Conservation (phyloP, 2,888 invertebrate genomes). For the Eupithecia subfuscata region DNA sequence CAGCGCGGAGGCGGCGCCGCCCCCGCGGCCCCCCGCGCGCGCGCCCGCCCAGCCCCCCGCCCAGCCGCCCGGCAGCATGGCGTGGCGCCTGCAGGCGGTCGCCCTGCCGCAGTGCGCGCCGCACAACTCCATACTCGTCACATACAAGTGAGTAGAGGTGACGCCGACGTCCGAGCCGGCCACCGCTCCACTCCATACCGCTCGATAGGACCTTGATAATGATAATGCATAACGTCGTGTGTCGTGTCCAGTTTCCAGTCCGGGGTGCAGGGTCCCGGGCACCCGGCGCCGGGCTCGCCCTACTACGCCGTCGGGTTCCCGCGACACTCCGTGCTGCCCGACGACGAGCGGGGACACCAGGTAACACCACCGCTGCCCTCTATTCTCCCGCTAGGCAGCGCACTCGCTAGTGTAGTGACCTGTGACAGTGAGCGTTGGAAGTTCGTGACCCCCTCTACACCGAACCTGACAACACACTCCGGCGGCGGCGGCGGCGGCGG, state of each 20-base stretch:
- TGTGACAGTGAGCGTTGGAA: too few species aligned
- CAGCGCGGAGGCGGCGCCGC: conserved; percentile 67
- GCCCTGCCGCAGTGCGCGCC: conserved; percentile 81
- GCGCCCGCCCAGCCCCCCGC: conserved; percentile 64
- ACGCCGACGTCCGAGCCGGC: too few species aligned
- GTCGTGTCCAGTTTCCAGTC: conserved; percentile 88
- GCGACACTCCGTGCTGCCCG: conserved; percentile 91
- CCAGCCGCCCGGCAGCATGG: conserved; percentile 88
- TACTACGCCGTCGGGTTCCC: conserved; percentile 96
- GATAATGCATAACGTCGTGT: neutral
- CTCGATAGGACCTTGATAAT: too few species aligned
- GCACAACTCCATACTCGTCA: conserved; percentile 91
- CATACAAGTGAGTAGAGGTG: conserved; percentile 61
- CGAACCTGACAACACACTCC: too few species aligned
- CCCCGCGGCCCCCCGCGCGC: conserved; percentile 79
- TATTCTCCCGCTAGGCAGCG: too few species aligned
- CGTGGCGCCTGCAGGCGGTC: conserved; percentile 88
- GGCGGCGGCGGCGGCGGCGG: too few species aligned
- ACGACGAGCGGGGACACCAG: conserved; percentile 91
- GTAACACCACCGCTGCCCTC: conserved; percentile 27
- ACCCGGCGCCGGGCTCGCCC: conserved; percentile 92
- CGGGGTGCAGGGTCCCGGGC: conserved; percentile 91
- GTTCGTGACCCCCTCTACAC: too few species aligned
- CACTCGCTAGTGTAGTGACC: too few species aligned
- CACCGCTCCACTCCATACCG: too few species aligned